Evolutionary conservation across 2,113 vertebrate genomes (phyloP).

Genomic region (Xyrauchen texanus): DNA sequence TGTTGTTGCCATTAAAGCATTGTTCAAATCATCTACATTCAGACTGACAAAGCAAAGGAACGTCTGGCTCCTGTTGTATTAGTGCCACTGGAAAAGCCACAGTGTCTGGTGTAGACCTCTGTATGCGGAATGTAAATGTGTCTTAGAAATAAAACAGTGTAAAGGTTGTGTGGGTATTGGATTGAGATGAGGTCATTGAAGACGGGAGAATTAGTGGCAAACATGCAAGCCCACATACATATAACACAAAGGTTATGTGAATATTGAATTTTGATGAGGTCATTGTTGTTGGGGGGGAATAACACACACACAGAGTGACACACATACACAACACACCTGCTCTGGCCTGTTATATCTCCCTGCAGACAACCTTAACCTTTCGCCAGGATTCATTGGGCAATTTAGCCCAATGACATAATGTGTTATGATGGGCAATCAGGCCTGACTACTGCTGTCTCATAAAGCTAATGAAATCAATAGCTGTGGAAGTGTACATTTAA

Average conservation of each 20-base stretch:
- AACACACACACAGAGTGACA: background rate
- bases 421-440: constrained; percentile 45
- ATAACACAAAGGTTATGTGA: background rate
- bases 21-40: too few species aligned
- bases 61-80: too few species aligned
- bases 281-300: background rate
- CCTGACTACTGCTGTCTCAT: constrained; percentile 49
- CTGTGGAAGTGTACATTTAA: background rate
- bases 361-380: constrained; percentile 16
- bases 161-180: background rate
- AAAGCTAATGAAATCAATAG: constrained; percentile 50
- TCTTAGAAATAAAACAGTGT: background rate
- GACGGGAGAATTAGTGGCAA: background rate
- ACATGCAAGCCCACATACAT: background rate
- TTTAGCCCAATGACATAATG: constrained; percentile 47
- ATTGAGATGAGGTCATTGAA: constrained; percentile 35
- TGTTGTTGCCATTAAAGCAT: too few species aligned
- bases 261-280: constrained; percentile 37
- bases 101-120: too few species aligned
- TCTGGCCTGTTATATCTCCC: constrained; percentile 15
- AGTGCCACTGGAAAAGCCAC: too few species aligned
- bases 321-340: background rate
- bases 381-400: constrained; percentile 17
- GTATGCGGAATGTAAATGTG: too few species aligned
- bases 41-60: too few species aligned